phyloP scores from a whole-genome alignment of 37 sponge, comb jelly and placozoan genomes.

The Sycon ciliatum region DNA sequence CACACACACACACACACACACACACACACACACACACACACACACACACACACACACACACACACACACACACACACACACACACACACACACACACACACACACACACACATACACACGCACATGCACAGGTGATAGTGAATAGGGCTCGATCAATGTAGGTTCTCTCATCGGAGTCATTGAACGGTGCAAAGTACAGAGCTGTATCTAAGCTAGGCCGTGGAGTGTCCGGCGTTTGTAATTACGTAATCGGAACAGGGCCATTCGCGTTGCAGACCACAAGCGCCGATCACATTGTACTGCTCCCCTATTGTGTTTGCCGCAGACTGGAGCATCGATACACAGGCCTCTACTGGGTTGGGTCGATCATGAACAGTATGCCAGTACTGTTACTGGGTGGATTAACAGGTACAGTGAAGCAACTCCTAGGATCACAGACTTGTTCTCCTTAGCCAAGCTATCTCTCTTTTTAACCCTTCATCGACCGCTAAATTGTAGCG shows the following conservation, averaged over 20 bases:
- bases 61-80: not conserved
- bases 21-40: too few relatives aligned
- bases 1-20: not conserved
- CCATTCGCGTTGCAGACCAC: too few relatives aligned
- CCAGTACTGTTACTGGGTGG: not conserved
- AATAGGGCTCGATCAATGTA: not conserved
- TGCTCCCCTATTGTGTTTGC: too few relatives aligned
- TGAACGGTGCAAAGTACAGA: not conserved
- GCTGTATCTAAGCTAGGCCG: not conserved
- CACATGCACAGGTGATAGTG: not conserved
- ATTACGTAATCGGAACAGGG: too few relatives aligned
- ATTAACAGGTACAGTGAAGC: not conserved
- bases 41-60: not conserved
- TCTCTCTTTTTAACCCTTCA: too few relatives aligned
- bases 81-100: constrained; percentile 24
- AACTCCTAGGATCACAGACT: too few relatives aligned
- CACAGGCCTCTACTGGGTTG: constrained; percentile 5
- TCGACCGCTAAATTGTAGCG: too few relatives aligned
- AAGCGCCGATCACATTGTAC: too few relatives aligned
- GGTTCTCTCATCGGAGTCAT: not conserved
- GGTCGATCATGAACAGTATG: not conserved
- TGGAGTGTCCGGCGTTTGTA: too few relatives aligned
- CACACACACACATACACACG: constrained; percentile 14
- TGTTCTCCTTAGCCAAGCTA: too few relatives aligned
- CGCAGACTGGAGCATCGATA: not conserved